Conservation (phyloP, 2,113 vertebrate species). For the Oryzias curvinotus region DNA sequence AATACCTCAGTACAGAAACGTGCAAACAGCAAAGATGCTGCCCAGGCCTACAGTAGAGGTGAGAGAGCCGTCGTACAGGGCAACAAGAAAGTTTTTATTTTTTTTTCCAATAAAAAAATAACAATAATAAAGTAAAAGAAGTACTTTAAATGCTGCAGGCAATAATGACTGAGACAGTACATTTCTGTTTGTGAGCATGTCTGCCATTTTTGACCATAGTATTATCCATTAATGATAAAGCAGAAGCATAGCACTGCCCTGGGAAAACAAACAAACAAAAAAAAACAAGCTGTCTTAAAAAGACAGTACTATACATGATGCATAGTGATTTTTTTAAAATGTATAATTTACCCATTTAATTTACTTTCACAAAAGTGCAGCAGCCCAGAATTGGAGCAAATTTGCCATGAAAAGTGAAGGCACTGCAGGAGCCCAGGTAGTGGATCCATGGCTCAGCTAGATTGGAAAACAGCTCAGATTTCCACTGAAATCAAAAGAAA, state of each 20-base stretch:
- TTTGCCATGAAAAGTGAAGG: constrained; percentile 51
- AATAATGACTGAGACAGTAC: too few relatives aligned
- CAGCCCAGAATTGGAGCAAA: constrained; percentile 64
- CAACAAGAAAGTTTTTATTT: too few relatives aligned
- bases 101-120: too few relatives aligned
- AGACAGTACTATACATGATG: constrained; percentile 32
- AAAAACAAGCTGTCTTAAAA: constrained; percentile 36
- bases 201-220: too few relatives aligned
- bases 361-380: constrained; percentile 41
- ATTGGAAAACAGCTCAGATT: neutral
- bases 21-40: too few relatives aligned
- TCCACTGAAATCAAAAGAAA: neutral
- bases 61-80: too few relatives aligned
- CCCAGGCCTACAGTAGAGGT: too few relatives aligned
- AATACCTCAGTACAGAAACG: too few relatives aligned
- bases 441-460: constrained; percentile 23
- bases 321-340: constrained; percentile 37
- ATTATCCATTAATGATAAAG: constrained; percentile 9
- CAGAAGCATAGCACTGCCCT: neutral
- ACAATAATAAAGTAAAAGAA: too few relatives aligned
- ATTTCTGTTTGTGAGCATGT: too few relatives aligned
- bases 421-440: constrained; percentile 12
- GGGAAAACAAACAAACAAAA: neutral
- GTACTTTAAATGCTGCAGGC: too few relatives aligned
- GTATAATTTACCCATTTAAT: too few relatives aligned